Conservation (phyloP, 2,797 vertebrate genomes). For the Pantherophis alleghaniensis region DNA sequence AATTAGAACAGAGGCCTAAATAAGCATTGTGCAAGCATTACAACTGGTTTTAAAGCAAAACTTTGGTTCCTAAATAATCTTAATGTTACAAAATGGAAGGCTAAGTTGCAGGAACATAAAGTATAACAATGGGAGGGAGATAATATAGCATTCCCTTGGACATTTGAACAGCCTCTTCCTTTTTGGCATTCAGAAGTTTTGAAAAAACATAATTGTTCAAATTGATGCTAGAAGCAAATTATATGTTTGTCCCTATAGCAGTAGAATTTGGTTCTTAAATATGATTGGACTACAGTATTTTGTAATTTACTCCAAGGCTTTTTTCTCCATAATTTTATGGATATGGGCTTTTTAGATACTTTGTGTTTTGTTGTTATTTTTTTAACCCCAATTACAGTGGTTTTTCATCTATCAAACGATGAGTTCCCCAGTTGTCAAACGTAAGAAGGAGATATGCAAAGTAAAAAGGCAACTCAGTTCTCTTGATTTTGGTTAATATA, state of each 20-base stretch:
- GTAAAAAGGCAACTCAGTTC: neutral
- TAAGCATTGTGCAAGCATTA: neutral
- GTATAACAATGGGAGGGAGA: neutral
- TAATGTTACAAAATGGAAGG: slow-evolving; percentile 1
- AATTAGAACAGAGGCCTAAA: neutral
- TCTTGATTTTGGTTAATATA: slow-evolving; percentile 10
- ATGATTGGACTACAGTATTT: neutral
- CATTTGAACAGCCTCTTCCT: neutral
- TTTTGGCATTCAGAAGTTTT: neutral
- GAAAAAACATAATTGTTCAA: neutral
- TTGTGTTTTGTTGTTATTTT: neutral
- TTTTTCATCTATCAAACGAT: neutral
- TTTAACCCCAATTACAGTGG: neutral
- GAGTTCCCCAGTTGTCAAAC: neutral
- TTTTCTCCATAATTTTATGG: neutral
- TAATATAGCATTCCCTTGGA: neutral
- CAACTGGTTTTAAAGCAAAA: neutral
- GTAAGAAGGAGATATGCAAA: neutral
- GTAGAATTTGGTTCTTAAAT: neutral
- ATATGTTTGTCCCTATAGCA: neutral
- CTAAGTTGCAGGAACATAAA: neutral
- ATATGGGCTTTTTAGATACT: neutral
- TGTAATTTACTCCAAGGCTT: neutral
- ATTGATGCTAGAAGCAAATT: neutral
- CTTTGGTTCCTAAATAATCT: neutral